phyloP scores from a whole-genome alignment of 53 echinoderm and acorn worm genomes.

The Zoroaster sp. region DNA sequence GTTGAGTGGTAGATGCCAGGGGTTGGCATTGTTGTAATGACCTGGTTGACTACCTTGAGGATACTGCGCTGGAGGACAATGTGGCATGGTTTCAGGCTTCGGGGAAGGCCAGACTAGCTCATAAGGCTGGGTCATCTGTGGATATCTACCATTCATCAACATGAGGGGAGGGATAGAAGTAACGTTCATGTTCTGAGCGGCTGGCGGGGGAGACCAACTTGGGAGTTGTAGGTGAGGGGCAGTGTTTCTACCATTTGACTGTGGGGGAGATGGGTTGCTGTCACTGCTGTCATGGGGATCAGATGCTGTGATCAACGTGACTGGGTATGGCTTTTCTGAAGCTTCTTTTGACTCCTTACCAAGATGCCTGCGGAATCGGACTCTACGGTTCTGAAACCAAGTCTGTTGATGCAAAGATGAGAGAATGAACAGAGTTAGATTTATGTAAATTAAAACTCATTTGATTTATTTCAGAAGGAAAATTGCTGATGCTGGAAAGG shows the following conservation, averaged over 20 bases:
- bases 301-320: neutral
- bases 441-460: no score
- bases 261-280: neutral
- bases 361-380: neutral
- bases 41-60: neutral
- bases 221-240: neutral
- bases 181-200: neutral
- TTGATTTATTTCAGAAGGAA: no score
- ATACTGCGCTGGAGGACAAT: neutral
- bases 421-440: no score
- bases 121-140: neutral
- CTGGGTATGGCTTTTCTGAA: neutral
- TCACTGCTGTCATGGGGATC: neutral
- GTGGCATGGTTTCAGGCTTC: neutral
- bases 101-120: neutral
- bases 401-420: neutral
- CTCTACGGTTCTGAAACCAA: constrained; percentile 31
- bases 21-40: neutral
- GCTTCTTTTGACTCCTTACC: neutral
- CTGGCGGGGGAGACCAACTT: neutral
- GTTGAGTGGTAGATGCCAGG: neutral
- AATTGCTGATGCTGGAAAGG: no score
- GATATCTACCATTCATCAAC: neutral
- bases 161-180: neutral
- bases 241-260: neutral